Evolutionary conservation across 2,888 invertebrate species (phyloP), one percentile per base, ranked within the genome.

Genomic region (Erebia epiphron): DNA sequence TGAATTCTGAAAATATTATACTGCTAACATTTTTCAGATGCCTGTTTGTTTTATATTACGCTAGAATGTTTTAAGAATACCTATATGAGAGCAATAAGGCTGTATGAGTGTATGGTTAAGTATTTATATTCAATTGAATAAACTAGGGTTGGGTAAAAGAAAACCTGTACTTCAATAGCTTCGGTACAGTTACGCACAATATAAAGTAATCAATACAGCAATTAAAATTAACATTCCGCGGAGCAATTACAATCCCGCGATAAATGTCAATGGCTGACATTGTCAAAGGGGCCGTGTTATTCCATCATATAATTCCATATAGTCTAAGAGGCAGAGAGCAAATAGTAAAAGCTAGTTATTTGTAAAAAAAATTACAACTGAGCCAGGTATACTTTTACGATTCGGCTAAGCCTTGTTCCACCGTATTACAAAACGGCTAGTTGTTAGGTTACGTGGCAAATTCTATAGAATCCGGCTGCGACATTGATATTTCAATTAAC

Each of bases 291-390:
- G 63, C 80, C 82, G 81, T 86, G 83, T 77, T 80, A 78, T 35
- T 35, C 35, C 35, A 35, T 35, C 35, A 35, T 35, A 86, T 87
- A 87, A 85, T 83, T 84, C 81, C 81, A 80, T 82, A 82, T 67
- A 67, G 67, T 50, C 49, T 4, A 50, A 67, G 67, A 58, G 67
- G 50, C 43, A 14, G 21, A 8, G 13, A 21, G n/a, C 14, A 65
- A 63, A 11, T 26, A 26, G 50, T 50, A n/a, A 10, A 13, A 14
- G 49, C 14, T 13, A 13, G 49, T 11, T 14, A 49, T 11, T 14
- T 14, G 4, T 1, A 49, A 49, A 49, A 14, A 49, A 54, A 26
- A 58, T 35, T n/a, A 8, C n/a, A 10, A 0, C 35, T 35, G 35
- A 35, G 35, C 35, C 4, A 26, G 2, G 26, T 26, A 26, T 26